Evolutionary conservation across 2,113 vertebrate species (phyloP).

Genomic region (Dipodomys stephensi): DNA sequence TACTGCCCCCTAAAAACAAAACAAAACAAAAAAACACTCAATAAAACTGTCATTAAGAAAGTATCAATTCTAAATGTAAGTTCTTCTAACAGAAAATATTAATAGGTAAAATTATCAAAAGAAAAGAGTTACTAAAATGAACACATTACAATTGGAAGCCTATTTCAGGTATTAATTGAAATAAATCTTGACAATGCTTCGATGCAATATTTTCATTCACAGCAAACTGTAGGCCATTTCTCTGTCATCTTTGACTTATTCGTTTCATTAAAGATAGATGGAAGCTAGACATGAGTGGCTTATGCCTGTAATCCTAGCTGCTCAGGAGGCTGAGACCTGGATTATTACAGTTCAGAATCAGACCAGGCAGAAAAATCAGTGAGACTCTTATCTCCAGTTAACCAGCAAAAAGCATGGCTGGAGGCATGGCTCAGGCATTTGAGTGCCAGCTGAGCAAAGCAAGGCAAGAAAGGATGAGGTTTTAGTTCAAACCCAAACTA

Average conservation of each 20-base stretch:
- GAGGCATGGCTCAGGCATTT: too few relatives aligned
- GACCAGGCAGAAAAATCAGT: too few relatives aligned
- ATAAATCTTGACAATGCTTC: neutral
- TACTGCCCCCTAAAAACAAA: too few relatives aligned
- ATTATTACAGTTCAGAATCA: too few relatives aligned
- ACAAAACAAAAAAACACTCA: neutral
- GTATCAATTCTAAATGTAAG: neutral
- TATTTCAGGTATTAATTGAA: neutral
- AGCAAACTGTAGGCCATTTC: neutral
- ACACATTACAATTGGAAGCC: neutral
- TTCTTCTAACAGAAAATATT: neutral
- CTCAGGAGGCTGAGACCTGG: too few relatives aligned
- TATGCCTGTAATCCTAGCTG: too few relatives aligned
- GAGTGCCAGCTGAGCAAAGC: too few relatives aligned
- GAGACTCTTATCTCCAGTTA: too few relatives aligned
- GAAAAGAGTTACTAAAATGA: neutral
- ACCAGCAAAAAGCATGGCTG: too few relatives aligned
- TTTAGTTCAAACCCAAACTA: too few relatives aligned
- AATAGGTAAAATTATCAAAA: neutral
- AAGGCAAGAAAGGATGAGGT: too few relatives aligned
- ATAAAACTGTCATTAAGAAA: neutral
- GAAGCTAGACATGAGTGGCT: too few relatives aligned
- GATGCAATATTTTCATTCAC: neutral
- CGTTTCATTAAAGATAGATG: neutral
- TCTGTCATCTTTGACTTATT: neutral